phyloP scores from a whole-genome alignment of 2,113 vertebrate genomes.

The Romanogobio albipinnatus region DNA sequence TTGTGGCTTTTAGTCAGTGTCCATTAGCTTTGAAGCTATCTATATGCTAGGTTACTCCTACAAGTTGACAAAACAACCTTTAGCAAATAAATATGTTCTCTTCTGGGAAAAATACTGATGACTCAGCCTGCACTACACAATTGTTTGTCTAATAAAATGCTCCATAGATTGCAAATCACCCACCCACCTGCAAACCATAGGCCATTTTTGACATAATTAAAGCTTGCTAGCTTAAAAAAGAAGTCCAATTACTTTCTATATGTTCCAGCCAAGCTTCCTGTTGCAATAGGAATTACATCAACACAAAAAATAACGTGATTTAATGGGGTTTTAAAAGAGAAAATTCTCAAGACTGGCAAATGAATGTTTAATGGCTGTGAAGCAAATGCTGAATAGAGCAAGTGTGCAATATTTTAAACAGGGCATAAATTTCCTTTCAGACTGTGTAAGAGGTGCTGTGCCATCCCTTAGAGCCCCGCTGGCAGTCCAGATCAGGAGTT shows the following conservation, averaged over 20 bases:
- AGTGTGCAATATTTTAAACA: constrained; percentile 18
- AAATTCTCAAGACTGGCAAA: background rate
- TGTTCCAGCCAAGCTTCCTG: background rate
- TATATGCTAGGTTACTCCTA: background rate
- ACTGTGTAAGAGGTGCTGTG: constrained; percentile 2
- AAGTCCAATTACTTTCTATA: background rate
- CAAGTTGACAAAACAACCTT: background rate
- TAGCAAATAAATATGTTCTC: background rate
- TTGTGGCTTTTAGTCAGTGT: constrained; percentile 7
- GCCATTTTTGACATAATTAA: background rate
- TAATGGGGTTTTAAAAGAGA: background rate
- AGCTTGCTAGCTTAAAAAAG: background rate
- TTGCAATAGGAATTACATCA: constrained; percentile 1
- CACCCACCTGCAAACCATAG: background rate
- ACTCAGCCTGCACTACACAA: background rate
- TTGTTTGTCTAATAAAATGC: background rate
- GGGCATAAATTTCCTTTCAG: constrained; percentile 23
- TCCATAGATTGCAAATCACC: background rate
- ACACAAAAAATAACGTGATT: background rate
- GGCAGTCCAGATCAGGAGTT: constrained; percentile 24
- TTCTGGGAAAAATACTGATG: background rate
- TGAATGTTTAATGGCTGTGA: constrained; percentile 33
- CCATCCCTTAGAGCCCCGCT: background rate
- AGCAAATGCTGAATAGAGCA: constrained; percentile 27
- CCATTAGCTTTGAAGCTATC: constrained; percentile 5